These are phyloP conservation scores for Holacanthus passer DNA, from an alignment of 2,113 vertebrate genomes.

Conservation along the genomic window DNA sequence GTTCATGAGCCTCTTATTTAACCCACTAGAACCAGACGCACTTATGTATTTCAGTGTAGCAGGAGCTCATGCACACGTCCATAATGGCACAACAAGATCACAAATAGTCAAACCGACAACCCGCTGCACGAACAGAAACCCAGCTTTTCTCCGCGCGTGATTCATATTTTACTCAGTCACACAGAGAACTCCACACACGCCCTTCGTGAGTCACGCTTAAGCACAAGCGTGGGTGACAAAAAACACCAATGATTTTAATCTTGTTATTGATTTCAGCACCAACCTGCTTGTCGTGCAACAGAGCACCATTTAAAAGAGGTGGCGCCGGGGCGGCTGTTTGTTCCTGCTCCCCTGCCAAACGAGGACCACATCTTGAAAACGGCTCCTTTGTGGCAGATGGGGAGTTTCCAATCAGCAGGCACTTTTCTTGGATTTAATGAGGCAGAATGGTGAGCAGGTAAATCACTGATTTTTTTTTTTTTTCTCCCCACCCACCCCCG, in stretches of 20 bases:
- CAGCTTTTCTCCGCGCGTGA: slow-evolving; percentile 43
- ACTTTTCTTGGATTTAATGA: slow-evolving; percentile 33
- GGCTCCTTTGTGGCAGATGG: slow-evolving; percentile 4
- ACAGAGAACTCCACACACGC: slow-evolving; percentile 9
- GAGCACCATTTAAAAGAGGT: slow-evolving; percentile 50
- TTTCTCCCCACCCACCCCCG: neutral
- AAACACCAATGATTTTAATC: slow-evolving; percentile 51
- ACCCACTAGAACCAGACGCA: neutral
- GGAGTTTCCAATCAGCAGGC: slow-evolving; percentile 25
- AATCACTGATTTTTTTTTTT: slow-evolving; percentile 22
- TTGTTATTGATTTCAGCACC: slow-evolving; percentile 58
- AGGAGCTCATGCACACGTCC: neutral
- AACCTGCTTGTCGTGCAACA: slow-evolving; percentile 50
- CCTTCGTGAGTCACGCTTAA: slow-evolving; percentile 59
- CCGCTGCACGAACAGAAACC: slow-evolving; percentile 7
- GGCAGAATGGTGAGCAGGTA: slow-evolving; percentile 39
- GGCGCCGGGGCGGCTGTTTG: slow-evolving; percentile 30
- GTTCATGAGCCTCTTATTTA: neutral
- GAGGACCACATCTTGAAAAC: slow-evolving; percentile 46
- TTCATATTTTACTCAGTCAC: slow-evolving; percentile 55
- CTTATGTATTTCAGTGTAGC: neutral
- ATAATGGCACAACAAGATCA: neutral
- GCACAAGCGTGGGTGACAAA: slow-evolving; percentile 61
- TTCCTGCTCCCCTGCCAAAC: slow-evolving; percentile 36
- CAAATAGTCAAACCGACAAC: slow-evolving; percentile 10